phyloP scores from a whole-genome alignment of 2,888 invertebrate species.

The Rhagophthalmus giganteus region DNA sequence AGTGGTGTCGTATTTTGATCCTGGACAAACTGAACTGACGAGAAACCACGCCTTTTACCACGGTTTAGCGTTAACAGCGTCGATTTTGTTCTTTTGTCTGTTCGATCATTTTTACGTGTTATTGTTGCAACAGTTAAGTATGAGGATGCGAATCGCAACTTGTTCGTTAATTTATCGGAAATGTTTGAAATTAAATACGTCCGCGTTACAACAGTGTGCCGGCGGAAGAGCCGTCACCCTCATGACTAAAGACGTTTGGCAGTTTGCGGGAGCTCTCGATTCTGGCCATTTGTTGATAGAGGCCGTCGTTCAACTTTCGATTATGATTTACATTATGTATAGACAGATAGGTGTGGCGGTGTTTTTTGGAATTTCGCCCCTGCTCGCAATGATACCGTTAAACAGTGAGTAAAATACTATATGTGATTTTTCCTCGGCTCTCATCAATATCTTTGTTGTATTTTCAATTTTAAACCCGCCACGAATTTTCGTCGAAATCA shows the following conservation, averaged over 20 bases:
- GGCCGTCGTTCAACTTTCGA: conserved; percentile 72
- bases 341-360: conserved; percentile 60
- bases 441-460: too few relatives aligned
- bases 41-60: conserved; percentile 66
- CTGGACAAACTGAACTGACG: conserved; percentile 55
- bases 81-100: conserved; percentile 60
- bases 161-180: conserved; percentile 75
- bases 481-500: too few relatives aligned
- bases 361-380: conserved; percentile 57
- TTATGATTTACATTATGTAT: conserved; percentile 71
- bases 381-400: conserved; percentile 50
- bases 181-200: conserved; percentile 71
- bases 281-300: conserved; percentile 80
- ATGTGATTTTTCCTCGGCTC: too few relatives aligned
- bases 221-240: conserved; percentile 59
- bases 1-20: conserved; percentile 68
- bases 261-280: conserved; percentile 78
- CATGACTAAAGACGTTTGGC: conserved; percentile 81
- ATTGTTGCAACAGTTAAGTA: conserved; percentile 69
- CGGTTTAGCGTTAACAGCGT: conserved; percentile 66
- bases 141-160: conserved; percentile 70
- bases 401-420: too few relatives aligned
- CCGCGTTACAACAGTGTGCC: conserved; percentile 78
- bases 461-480: too few relatives aligned
- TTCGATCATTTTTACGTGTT: conserved; percentile 76